Evolutionary conservation across 35 echinoderm and acorn worm genomes (phyloP).

Genomic region (Lytechinus pictus): DNA sequence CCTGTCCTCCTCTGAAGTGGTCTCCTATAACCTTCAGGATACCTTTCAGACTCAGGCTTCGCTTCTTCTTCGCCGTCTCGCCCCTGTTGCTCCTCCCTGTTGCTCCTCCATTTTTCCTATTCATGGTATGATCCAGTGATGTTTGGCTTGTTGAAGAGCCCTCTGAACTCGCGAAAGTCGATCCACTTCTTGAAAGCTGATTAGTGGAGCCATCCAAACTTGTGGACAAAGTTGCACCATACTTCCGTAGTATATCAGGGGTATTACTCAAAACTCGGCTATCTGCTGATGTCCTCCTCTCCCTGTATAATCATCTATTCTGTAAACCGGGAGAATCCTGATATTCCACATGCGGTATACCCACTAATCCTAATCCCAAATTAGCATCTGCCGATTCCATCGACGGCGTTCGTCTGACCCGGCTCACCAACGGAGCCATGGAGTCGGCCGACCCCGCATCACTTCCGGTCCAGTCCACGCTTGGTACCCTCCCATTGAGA

Average conservation of each 20-base stretch:
- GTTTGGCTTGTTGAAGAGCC: slow-evolving; percentile 26
- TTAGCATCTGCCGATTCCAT: slow-evolving; percentile 45
- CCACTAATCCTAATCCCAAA: slow-evolving; percentile 7
- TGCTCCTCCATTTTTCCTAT: too few species aligned
- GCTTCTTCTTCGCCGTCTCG: slow-evolving; percentile 45
- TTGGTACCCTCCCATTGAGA: slow-evolving; percentile 26
- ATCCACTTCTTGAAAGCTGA: slow-evolving; percentile 29
- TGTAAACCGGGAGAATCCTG: neutral
- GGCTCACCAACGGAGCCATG: slow-evolving; percentile 6
- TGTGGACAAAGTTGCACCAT: slow-evolving; percentile 27
- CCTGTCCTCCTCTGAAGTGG: slow-evolving; percentile 49
- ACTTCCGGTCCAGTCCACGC: slow-evolving; percentile 40
- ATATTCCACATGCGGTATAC: neutral
- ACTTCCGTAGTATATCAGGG: slow-evolving; percentile 41
- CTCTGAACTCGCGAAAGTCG: neutral
- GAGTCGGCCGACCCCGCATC: slow-evolving; percentile 54
- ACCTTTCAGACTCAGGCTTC: slow-evolving; percentile 36
- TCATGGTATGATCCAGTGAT: slow-evolving; percentile 13
- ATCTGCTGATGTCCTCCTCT: slow-evolving; percentile 45
- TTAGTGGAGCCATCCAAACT: slow-evolving; percentile 27
- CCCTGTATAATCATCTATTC: slow-evolving; percentile 1
- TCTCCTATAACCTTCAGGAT: slow-evolving; percentile 32
- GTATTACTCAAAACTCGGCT: slow-evolving; percentile 40
- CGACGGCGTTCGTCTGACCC: slow-evolving; percentile 13
- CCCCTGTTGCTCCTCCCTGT: neutral